These are phyloP conservation scores for Ardeotis arabs DNA, from an alignment of 2,113 vertebrate genomes.

Conservation along the genomic window DNA sequence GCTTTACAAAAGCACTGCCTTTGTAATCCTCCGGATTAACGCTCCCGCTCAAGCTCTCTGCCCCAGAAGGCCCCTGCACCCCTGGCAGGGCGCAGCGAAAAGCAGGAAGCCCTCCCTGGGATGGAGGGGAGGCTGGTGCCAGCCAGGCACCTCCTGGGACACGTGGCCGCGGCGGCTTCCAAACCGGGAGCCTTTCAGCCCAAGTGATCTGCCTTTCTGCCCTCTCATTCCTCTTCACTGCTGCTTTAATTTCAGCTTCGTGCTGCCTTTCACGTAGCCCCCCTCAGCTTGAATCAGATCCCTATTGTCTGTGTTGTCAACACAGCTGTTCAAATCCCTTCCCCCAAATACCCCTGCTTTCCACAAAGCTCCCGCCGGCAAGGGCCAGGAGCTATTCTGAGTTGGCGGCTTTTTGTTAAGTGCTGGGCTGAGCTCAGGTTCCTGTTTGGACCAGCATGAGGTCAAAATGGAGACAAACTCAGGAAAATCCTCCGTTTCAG, in stretches of 20 bases:
- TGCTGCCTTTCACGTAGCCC: conserved; percentile 13
- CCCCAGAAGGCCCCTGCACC: background rate
- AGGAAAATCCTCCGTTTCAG: background rate
- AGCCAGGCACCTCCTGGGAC: background rate
- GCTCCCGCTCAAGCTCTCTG: background rate
- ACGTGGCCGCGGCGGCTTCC: background rate
- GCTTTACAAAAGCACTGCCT: background rate
- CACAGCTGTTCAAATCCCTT: conserved; percentile 49
- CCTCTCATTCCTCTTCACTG: background rate
- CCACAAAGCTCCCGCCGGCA: background rate
- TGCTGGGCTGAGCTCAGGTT: background rate
- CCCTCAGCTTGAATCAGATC: background rate
- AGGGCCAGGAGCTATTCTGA: background rate
- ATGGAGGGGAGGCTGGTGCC: background rate
- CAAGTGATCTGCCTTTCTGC: background rate
- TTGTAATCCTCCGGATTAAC: background rate
- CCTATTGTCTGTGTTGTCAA: conserved; percentile 28
- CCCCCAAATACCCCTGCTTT: background rate
- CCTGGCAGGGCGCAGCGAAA: background rate
- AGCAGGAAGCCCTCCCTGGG: background rate
- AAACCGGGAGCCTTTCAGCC: background rate
- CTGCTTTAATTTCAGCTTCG: background rate
- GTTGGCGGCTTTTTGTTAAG: background rate
- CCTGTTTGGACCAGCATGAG: background rate
- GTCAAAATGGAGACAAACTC: background rate